Evolutionary conservation across 2,888 invertebrate genomes (phyloP), one percentile per base, ranked within the genome.

Genomic region (Dynastes tityus): DNA sequence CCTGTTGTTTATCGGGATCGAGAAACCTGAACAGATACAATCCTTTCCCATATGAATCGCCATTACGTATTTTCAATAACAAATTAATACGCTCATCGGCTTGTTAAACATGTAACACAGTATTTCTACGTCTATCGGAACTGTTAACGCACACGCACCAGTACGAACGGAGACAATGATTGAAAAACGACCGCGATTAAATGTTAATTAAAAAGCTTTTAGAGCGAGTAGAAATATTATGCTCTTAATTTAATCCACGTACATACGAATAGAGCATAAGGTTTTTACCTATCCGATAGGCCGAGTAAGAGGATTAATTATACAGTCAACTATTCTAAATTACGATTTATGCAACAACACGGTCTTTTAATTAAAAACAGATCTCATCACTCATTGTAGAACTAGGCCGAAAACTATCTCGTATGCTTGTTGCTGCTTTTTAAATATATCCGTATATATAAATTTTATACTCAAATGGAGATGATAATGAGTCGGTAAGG

Each of bases 321-420:
- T 74, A 61, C 45, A 74, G 73, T 74, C 73, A 45, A 74, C 49
- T 61, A 74, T 74, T 74, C 58, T 74, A 74, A 61, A 49, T 40
- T 61, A 74, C 73, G 73, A 74, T 74, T 74, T 74, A 74, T 74
- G 73, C 73, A 74, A 74, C 73, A 63, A 74, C 73, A 61, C 45
- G 73, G 73, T 1, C 73, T 61, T 74, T 74, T 61, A 74, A 68
- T 68, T 68, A 68, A 68, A 74, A 74, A 63, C 73, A 61, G 73
- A 45, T 74, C 73, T 74, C 73, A 74, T 74, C 73, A 74, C 63
- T 74, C 73, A 74, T 74, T 74, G 73, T 74, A 74, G 16, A 74
- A 74, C 58, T 74, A 74, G 73, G 61, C 73, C 73, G 73, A 74
- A 74, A 74, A 74, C 73, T 74, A 61, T 74, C 73, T 45, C n/a